phyloP scores from a whole-genome alignment of 1,140 invertebrate species.

The Drosophila ambigua region DNA sequence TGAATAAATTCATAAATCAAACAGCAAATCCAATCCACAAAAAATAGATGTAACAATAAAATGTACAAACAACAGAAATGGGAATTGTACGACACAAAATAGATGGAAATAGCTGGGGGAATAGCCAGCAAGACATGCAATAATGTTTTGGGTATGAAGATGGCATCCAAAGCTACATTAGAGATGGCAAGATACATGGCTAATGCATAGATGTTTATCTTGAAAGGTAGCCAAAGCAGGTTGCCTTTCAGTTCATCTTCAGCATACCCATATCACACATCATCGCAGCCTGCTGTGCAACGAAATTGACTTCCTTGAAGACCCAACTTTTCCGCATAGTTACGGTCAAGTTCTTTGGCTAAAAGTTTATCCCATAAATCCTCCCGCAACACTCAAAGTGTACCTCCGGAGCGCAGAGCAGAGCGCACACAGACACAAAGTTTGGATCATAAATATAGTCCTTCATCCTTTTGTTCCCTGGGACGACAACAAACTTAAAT shows the following conservation, averaged over 20 bases:
- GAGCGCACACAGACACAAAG: constrained; percentile 7
- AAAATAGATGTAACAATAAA: constrained; percentile 32
- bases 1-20: constrained; percentile 56
- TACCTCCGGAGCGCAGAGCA: neutral
- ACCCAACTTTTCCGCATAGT: too few relatives aligned
- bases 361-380: constrained; percentile 38
- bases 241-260: too few relatives aligned
- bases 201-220: too few relatives aligned
- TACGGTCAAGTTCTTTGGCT: neutral
- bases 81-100: constrained; percentile 7
- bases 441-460: constrained; percentile 35
- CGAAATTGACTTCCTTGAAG: too few relatives aligned
- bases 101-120: too few relatives aligned
- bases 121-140: too few relatives aligned
- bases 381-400: constrained; percentile 34
- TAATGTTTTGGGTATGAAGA: too few relatives aligned
- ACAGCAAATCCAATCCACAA: neutral
- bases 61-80: constrained; percentile 12
- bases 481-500: constrained; percentile 44
- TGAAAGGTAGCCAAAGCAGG: too few relatives aligned
- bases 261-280: too few relatives aligned
- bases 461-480: constrained; percentile 39
- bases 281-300: too few relatives aligned
- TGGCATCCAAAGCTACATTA: too few relatives aligned
- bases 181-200: too few relatives aligned